Base-by-base conservation (phyloP, 1,140 invertebrate genomes). In the Neodiprion pinetum region DNA sequence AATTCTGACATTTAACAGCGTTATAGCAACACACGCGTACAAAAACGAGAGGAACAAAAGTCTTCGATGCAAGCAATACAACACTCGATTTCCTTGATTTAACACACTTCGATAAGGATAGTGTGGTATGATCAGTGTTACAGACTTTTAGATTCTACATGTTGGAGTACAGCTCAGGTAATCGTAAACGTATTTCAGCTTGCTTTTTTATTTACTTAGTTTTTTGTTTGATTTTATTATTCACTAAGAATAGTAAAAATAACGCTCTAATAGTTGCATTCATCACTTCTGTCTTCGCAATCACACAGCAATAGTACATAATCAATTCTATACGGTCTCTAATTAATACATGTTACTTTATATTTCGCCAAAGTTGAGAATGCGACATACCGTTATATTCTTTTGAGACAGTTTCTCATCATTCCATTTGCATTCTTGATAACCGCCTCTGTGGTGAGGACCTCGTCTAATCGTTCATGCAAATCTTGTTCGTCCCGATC, bases 311-410 rank as follows among this genome's bases (percentile, higher is more conserved):
- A 69, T 14, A 69, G 21, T 69, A 69, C 12, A 14, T 14, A 69
- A 69, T 69, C 11, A 69, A 69, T 14, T 69, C 67, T 69, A 69
- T 21, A 69, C 67, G 67, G 40, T 69, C 40, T 47, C 40, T 23
- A 69, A 47, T 69, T 69, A 12, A 61, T 61, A 61, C 9, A 17
- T 14, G 53, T 61, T 61, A 61, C 53, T 61, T 61, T 61, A 61
- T 14, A 40, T 40, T 40, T 40, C 53, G 9, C 53, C 11, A 61
- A 17, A 61, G 2, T 40, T 40, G 28, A 61, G 53, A 61, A 14
- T 61, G 53, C 53, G n/a, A 14, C n/a, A 61, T 61, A 61, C n/a
- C 53, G 11, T 17, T 61, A 14, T 17, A 61, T 61, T 61, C 53
- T 17, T 61, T 61, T 12, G n/a, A 61, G 3, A 61, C 53, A 61